Evolutionary conservation across 2,888 invertebrate genomes (phyloP).

Genomic region (Embidobia sp.): DNA sequence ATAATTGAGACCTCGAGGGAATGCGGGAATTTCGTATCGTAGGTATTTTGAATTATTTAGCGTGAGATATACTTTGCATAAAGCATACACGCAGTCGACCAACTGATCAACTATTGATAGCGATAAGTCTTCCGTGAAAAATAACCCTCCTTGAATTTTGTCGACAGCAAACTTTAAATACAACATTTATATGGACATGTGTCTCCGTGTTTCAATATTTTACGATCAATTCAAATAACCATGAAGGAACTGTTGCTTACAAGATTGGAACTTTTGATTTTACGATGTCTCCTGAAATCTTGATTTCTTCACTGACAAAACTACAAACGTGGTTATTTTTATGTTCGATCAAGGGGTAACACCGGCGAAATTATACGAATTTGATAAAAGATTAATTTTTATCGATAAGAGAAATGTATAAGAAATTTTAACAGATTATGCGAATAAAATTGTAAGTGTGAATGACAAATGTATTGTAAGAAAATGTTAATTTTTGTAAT

Average conservation of each 20-base stretch:
- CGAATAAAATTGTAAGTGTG: too few relatives aligned
- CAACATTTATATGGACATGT: constrained; percentile 58
- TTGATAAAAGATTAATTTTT: too few relatives aligned
- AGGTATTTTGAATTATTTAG: constrained; percentile 52
- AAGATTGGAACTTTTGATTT: constrained; percentile 53
- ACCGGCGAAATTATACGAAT: too few relatives aligned
- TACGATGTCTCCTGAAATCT: constrained; percentile 45
- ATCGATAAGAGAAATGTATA: too few relatives aligned
- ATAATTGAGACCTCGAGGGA: constrained; percentile 20
- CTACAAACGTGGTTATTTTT: too few relatives aligned
- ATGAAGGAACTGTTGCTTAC: constrained; percentile 19
- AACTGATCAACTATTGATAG: constrained; percentile 57
- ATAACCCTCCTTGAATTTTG: constrained; percentile 36
- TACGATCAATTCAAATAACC: constrained; percentile 35
- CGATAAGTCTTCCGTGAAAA: constrained; percentile 59
- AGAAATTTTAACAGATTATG: too few relatives aligned
- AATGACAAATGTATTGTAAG: too few relatives aligned
- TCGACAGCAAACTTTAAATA: constrained; percentile 46
- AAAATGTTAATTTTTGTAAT: too few relatives aligned
- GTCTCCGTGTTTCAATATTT: constrained; percentile 49
- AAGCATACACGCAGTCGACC: constrained; percentile 27
- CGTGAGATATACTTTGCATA: constrained; percentile 24
- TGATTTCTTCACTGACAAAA: constrained; percentile 14
- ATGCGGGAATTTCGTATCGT: neutral
- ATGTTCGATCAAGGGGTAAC: too few relatives aligned